phyloP scores from a whole-genome alignment of 2,113 vertebrate species.

The Grallaria varia region DNA sequence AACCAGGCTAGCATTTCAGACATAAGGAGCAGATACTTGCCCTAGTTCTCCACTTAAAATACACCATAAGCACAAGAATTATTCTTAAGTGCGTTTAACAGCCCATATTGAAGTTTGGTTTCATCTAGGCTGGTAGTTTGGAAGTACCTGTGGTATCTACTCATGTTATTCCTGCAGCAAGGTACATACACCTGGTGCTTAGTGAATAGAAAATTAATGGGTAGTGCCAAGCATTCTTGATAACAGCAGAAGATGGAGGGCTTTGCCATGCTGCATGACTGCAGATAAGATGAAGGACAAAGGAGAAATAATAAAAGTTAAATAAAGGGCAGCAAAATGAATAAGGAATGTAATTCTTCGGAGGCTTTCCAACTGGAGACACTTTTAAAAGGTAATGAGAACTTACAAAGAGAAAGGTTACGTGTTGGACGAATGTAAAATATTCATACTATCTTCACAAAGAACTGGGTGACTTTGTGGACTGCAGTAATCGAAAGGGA shows the following conservation, averaged over 20 bases:
- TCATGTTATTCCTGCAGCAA: neutral
- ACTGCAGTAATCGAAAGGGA: slow-evolving; percentile 6
- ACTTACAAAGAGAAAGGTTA: slow-evolving; percentile 36
- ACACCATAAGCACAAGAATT: neutral
- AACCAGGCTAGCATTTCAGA: neutral
- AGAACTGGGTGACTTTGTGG: slow-evolving; percentile 19
- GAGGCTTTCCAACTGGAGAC: neutral
- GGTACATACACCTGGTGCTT: neutral
- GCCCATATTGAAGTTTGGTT: neutral
- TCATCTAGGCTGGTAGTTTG: neutral
- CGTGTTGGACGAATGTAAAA: slow-evolving; percentile 28
- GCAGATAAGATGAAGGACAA: neutral
- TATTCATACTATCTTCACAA: slow-evolving; percentile 39
- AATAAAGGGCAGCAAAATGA: slow-evolving; percentile 14
- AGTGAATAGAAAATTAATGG: neutral
- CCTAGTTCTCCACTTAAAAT: neutral
- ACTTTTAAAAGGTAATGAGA: slow-evolving; percentile 33
- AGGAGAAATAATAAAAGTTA: slow-evolving; percentile 5
- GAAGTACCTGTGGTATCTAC: neutral
- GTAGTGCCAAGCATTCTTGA: neutral
- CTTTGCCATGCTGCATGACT: neutral
- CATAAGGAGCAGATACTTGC: neutral
- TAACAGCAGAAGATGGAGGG: neutral
- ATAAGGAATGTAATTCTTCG: neutral
- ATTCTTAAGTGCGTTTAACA: neutral